phyloP scores from a whole-genome alignment of 2,888 invertebrate species.

The Callimorpha dominula region DNA sequence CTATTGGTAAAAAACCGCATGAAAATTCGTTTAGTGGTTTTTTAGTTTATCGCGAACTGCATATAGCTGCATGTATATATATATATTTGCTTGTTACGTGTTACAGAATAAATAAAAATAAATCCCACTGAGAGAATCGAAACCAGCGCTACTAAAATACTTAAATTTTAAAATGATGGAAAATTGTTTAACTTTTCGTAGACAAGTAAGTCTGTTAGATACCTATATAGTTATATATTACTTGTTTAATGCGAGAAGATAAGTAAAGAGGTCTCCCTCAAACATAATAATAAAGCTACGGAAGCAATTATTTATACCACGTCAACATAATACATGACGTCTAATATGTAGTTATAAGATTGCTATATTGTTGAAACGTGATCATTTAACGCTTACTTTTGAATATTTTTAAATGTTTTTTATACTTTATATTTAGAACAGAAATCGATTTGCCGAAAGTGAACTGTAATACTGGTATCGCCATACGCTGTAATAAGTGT shows the following conservation, averaged over 20 bases:
- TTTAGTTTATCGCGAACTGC: too few relatives aligned
- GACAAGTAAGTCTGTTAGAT: too few relatives aligned
- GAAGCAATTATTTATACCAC: not conserved
- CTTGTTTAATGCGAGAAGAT: not conserved
- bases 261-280: not conserved
- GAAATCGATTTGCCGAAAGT: not conserved
- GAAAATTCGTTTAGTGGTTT: too few relatives aligned
- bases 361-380: not conserved
- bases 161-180: not conserved
- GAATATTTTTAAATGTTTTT: not conserved
- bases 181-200: not conserved
- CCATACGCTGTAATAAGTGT: constrained; percentile 5
- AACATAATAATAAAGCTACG: not conserved
- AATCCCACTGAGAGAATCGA: not conserved
- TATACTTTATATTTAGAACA: not conserved
- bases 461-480: not conserved
- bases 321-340: not conserved
- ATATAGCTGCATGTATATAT: too few relatives aligned
- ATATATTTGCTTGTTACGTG: not conserved
- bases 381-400: not conserved
- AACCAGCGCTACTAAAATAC: not conserved
- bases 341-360: not conserved
- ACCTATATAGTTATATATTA: not conserved
- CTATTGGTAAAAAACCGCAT: too few relatives aligned
- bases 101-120: not conserved